These are phyloP conservation scores for Argyrosomus japonicus DNA, from an alignment of 2,113 vertebrate genomes.

Conservation along the genomic window DNA sequence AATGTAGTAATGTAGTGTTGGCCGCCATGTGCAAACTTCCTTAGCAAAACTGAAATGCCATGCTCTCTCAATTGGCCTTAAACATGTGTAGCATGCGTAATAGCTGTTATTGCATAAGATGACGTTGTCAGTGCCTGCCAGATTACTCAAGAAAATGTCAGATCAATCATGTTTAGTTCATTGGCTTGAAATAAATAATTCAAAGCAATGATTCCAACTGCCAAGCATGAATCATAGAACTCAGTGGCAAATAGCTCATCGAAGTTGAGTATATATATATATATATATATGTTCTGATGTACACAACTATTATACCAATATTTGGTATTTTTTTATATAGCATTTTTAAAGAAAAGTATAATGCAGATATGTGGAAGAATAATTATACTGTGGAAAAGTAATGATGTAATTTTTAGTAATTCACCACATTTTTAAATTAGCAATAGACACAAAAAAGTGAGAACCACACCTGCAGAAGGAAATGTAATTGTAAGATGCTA, in stretches of 20 bases:
- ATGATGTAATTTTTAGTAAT: slow-evolving; percentile 18
- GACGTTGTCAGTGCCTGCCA: not conserved
- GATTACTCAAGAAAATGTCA: not conserved
- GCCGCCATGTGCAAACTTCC: not conserved
- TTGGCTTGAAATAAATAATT: slow-evolving; percentile 5
- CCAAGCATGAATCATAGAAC: not conserved
- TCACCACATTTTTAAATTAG: slow-evolving; percentile 30
- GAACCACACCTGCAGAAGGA: slow-evolving; percentile 46
- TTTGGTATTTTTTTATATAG: not conserved
- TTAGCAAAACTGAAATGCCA: not conserved
- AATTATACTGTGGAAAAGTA: not conserved
- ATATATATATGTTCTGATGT: too few species aligned
- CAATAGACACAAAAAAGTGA: slow-evolving; percentile 36
- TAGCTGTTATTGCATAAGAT: not conserved
- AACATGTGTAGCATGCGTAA: not conserved
- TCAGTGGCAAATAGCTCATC: not conserved
- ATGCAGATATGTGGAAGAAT: not conserved
- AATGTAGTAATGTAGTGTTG: not conserved
- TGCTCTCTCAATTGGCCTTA: not conserved
- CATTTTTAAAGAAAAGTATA: not conserved
- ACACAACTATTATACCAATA: too few species aligned
- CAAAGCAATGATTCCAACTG: not conserved
- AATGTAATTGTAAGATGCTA: slow-evolving; percentile 46
- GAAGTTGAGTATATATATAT: too few species aligned
- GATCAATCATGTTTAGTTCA: not conserved